Base-by-base conservation (phyloP, 2,113 vertebrate species). In the Saguinus midas region DNA sequence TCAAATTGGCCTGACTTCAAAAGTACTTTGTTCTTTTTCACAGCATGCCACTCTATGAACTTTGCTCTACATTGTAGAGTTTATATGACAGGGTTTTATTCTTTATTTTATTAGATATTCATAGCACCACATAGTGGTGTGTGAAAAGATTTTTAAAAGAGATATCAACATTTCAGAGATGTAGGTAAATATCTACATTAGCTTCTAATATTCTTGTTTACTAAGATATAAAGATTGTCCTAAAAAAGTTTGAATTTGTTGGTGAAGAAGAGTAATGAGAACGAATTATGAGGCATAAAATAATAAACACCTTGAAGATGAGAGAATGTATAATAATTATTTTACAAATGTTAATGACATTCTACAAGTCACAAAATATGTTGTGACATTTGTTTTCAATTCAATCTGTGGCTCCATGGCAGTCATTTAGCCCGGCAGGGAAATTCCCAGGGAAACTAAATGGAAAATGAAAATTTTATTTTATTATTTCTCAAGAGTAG, bases 391-490 rank as follows among this genome's bases (percentile, higher is more conserved):
- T 96, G n/a, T 87, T 80, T 95, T 75, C 11, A 52, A 66, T 70
- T 14, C 35, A 86, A 20, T 76, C 25, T 93, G 25, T 27, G 21
- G 4, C 8, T 97, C 37, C 23, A 10, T n/a, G 10, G 35, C 5
- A 92, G 45, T 93, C 40, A 80, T 93, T 93, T 91, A 93, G 9
- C 32, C 50, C 50, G 8, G 48, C 25, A 92, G 83, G 58, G 70
- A 87, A 91, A 94, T 55, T 81, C 91, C 89, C 75, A 45, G 82
- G 58, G 68, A 97, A 97, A 94, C 0, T 8, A 92, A 87, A 87
- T 48, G 52, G 64, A 43, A 97, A 95, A 95, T 95, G 70, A 97
- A 96, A 96, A 68, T 75, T 96, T 97, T 73, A 87, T 92, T 89
- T 97, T 97, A 95, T 96, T 97, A 97, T 93, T 91, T 43, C 86